Evolutionary conservation across 2,888 invertebrate genomes (phyloP).

Genomic region (Branchinecta sandiegonensis): DNA sequence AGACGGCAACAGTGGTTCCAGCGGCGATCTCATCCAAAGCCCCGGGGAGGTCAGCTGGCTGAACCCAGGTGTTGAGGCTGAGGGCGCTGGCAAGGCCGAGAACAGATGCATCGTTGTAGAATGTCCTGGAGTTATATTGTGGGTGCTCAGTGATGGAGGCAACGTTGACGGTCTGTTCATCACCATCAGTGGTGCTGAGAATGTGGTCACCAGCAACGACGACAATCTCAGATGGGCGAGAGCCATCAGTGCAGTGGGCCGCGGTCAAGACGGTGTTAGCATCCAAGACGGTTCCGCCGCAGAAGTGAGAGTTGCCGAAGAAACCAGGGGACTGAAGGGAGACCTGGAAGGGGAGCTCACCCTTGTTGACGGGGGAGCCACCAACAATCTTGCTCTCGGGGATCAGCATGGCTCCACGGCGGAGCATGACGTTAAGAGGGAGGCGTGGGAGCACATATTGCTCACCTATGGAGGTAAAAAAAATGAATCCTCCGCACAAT

Average conservation of each 20-base stretch:
- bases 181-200: constrained; percentile 18
- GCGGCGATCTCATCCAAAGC: constrained; percentile 25
- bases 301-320: constrained; percentile 23
- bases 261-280: constrained; percentile 13
- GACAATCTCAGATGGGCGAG: not conserved
- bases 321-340: constrained; percentile 23
- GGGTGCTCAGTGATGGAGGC: constrained; percentile 17
- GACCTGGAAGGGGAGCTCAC: constrained; percentile 25
- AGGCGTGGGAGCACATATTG: constrained; percentile 20
- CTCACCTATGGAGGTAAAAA: not conserved
- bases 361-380: constrained; percentile 20
- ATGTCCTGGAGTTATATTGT: constrained; percentile 18
- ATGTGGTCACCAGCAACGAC: constrained; percentile 22
- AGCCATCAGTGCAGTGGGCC: not conserved
- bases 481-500: too few relatives aligned
- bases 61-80: not conserved
- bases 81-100: constrained; percentile 38
- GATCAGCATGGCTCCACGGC: constrained; percentile 6
- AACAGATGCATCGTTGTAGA: constrained; percentile 49
- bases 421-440: constrained; percentile 18
- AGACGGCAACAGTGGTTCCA: constrained; percentile 32
- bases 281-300: constrained; percentile 23
- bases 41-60: not conserved
- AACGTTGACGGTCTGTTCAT: constrained; percentile 21
- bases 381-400: constrained; percentile 25